Evolutionary conservation across 2,113 vertebrate genomes (phyloP).

Genomic region (Ancistrus triradiatus): DNA sequence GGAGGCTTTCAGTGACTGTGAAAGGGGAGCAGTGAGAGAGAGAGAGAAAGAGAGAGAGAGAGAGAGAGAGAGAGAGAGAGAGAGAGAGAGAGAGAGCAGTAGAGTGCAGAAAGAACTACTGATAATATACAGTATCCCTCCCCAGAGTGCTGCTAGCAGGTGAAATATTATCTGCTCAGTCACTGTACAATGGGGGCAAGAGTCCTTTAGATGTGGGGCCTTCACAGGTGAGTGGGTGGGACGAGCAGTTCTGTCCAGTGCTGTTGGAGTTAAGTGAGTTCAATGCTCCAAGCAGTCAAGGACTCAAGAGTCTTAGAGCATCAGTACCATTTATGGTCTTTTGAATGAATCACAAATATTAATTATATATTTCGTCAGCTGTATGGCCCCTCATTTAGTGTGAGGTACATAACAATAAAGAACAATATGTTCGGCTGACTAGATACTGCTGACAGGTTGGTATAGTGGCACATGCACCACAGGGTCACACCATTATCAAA

Average conservation of each 20-base stretch:
- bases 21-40: constrained; percentile 71
- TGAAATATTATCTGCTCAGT: constrained; percentile 57
- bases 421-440: no score
- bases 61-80: constrained; percentile 17
- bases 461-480: no score
- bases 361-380: no score
- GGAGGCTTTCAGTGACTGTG: constrained; percentile 73
- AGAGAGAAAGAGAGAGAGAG: constrained; percentile 33
- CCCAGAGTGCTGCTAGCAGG: constrained; percentile 47
- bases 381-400: no score
- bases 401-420: no score
- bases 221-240: constrained; percentile 45
- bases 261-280: constrained; percentile 39
- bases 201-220: constrained; percentile 45
- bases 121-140: constrained; percentile 53
- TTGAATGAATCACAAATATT: background rate
- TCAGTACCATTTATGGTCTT: background rate
- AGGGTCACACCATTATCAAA: no score
- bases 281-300: constrained; percentile 23
- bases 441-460: no score
- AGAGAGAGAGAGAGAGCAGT: constrained; percentile 25
- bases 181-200: constrained; percentile 53
- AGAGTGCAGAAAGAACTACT: constrained; percentile 31
- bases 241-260: constrained; percentile 26
- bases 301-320: constrained; percentile 5